Conservation (phyloP, 2,113 vertebrate species). For the Thalassoma bifasciatum region DNA sequence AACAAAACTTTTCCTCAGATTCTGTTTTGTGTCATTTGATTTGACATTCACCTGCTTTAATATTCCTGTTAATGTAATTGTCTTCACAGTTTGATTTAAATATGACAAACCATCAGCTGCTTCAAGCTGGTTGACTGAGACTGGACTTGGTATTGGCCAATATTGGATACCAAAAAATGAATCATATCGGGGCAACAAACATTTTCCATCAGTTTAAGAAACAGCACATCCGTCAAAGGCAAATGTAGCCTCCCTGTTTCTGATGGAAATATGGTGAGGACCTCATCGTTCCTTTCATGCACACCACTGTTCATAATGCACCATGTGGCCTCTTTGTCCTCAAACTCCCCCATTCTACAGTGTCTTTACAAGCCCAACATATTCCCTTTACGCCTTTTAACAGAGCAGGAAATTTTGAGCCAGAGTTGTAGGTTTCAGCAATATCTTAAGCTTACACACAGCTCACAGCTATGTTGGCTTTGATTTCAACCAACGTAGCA, state of each 20-base stretch:
- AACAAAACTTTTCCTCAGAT: too few species aligned
- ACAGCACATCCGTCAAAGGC: not conserved
- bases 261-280: not conserved
- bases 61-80: too few species aligned
- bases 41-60: not conserved
- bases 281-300: not conserved
- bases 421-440: not conserved
- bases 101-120: too few species aligned
- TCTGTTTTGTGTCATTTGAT: not conserved
- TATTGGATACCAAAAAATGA: too few species aligned
- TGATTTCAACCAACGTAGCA: slow-evolving; percentile 18
- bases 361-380: not conserved
- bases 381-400: not conserved
- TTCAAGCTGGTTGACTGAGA: too few species aligned
- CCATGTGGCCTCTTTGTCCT: not conserved
- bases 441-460: slow-evolving; percentile 10
- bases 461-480: not conserved
- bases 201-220: too few species aligned
- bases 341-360: not conserved
- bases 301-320: not conserved
- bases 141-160: too few species aligned
- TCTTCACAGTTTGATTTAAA: too few species aligned
- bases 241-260: not conserved
- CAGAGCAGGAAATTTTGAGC: not conserved
- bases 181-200: not conserved